A percentile compares a stretch with the other conserved stretches of the same genome.
phyloP scores from a whole-genome alignment of 1,140 invertebrate genomes.

The Scaptomyza graminum region DNA sequence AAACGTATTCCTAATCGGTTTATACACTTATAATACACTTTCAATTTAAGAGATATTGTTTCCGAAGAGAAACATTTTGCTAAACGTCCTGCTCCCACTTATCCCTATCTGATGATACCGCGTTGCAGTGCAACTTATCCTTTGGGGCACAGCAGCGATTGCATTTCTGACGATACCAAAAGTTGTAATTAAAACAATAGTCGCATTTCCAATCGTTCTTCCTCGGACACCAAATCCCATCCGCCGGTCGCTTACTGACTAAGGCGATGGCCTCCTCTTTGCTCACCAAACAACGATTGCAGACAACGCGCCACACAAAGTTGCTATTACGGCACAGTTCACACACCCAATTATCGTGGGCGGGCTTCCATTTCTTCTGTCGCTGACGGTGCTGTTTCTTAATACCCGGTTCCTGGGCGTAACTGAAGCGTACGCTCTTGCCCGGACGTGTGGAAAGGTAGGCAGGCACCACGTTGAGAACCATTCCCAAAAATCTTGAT shows the following conservation, averaged over 20 bases:
- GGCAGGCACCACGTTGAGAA: constrained; percentile 58
- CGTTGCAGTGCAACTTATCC: constrained; percentile 14
- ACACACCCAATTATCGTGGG: constrained; percentile 66
- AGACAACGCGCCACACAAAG: constrained; percentile 63
- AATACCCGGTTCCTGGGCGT: constrained; percentile 42
- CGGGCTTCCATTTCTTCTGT: constrained; percentile 61
- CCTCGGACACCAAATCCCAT: constrained; percentile 14
- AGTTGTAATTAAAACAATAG: constrained; percentile 59
- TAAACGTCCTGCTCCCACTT: constrained; percentile 59
- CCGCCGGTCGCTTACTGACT: neutral
- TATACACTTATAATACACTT: constrained; percentile 19
- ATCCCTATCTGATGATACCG: constrained; percentile 39
- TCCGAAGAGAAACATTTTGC: neutral
- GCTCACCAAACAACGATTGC: constrained; percentile 56
- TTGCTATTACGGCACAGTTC: constrained; percentile 61
- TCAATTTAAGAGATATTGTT: constrained; percentile 22
- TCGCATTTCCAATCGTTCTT: constrained; percentile 56
- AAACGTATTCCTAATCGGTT: constrained; percentile 7
- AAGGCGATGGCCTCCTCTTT: constrained; percentile 17
- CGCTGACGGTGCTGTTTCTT: constrained; percentile 43
- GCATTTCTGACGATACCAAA: constrained; percentile 65
- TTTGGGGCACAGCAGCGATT: constrained; percentile 57
- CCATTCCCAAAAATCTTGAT: constrained; percentile 50
- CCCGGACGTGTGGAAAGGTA: constrained; percentile 54
- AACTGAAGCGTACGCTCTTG: constrained; percentile 50